Conservation (phyloP, 2,797 vertebrate species). For the Sylvia borin region DNA sequence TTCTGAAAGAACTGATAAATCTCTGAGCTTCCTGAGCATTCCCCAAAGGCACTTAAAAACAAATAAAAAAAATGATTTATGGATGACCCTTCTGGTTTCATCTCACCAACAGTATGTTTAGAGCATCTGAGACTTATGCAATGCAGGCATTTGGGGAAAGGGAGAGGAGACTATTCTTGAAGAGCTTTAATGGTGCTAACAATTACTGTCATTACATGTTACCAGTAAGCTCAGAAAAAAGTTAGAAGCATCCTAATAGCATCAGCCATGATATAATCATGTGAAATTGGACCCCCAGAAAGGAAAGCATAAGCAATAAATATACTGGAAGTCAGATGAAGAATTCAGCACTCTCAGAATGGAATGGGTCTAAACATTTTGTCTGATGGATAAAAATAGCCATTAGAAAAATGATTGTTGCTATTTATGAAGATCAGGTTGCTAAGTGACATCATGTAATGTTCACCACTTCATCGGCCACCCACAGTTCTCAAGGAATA, state of each 20-base stretch:
- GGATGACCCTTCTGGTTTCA: conserved; percentile 1
- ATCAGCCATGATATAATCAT: conserved; percentile 31
- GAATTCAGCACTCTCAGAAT: conserved; percentile 21
- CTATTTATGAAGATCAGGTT: conserved; percentile 76
- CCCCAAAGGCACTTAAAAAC: background rate
- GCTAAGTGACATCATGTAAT: conserved; percentile 76
- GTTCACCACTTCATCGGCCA: conserved; percentile 57
- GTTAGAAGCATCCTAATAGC: conserved; percentile 35
- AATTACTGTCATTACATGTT: background rate
- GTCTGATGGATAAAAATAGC: conserved; percentile 54
- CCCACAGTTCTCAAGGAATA: conserved; percentile 69
- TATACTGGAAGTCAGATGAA: conserved; percentile 28
- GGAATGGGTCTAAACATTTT: conserved; percentile 55
- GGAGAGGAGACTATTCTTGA: background rate
- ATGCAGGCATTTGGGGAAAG: background rate
- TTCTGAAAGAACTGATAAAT: background rate
- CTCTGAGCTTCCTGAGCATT: background rate
- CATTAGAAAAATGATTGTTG: conserved; percentile 64
- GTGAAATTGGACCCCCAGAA: conserved; percentile 3
- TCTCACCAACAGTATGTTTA: background rate
- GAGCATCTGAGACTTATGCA: conserved; percentile 1
- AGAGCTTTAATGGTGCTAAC: background rate
- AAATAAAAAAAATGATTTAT: background rate
- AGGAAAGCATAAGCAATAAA: conserved; percentile 47
- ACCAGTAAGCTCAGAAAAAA: conserved; percentile 39